Base-by-base conservation (phyloP, 2,888 invertebrate species). In the Bembecia ichneumoniformis region DNA sequence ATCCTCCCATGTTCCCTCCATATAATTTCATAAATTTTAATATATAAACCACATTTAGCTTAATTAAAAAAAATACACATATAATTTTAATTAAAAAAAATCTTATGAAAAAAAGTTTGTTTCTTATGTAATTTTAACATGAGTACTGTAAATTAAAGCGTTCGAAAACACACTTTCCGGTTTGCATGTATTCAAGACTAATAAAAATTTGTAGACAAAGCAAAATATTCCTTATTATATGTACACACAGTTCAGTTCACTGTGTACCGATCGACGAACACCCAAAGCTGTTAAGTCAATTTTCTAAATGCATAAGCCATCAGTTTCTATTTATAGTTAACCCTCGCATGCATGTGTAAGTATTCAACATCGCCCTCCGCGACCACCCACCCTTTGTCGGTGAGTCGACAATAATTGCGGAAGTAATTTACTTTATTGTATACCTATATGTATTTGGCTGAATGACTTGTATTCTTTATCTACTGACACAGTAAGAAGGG, bases 251-350 rank as follows among this genome's bases (percentile, higher is more conserved):
- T 40, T 14, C 40, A 40, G 5, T 13, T 40, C n/a, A 3, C 40
- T 40, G 14, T 14, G n/a, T 5, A 40, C n/a, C 40, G 40, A 13
- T 40, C 13, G 36, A 40, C 36, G 36, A 40, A 40, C 11, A 40
- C 40, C n/a, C 9, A 44, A 51, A 57, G 55, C 43, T 48, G 51
- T 51, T 56, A 58, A 58, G 54, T 57, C 54, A 62, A 64, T 66
- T 63, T 59, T 55, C 55, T 59, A 60, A 63, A 60, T 57, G 54
- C 52, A 49, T 55, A 44, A 35, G 44, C 44, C 17, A 17, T 15
- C 15, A 44, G 17, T 40, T 28, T 40, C 43, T 53, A 51, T 53
- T 49, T 51, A 48, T 49, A 49, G 34, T 47, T 46, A 44, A 47
- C 45, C 43, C 34, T 50, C 28, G 47, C 17, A 15, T 44, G 44